A percentile compares a stretch with the other conserved stretches of the same genome.
phyloP scores from a whole-genome alignment of 2,113 vertebrate species.

The Piaya cayana region DNA sequence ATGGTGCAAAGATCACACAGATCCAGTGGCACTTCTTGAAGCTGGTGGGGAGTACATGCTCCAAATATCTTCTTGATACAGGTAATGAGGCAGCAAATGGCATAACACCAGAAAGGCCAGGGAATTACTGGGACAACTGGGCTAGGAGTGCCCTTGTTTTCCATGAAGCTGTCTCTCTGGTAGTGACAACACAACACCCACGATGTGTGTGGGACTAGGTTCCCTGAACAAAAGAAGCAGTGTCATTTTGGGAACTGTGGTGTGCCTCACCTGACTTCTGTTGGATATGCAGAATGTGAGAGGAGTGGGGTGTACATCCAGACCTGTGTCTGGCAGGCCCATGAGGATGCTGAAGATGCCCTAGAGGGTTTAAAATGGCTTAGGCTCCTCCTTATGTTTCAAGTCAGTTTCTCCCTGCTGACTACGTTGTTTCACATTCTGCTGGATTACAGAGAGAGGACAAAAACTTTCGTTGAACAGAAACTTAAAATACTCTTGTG shows the following conservation, averaged over 20 bases:
- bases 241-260: background rate
- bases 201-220: background rate
- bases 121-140: background rate
- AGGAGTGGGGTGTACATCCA: background rate
- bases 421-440: background rate
- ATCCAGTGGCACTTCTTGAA: background rate
- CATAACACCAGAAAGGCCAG: background rate
- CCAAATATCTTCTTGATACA: background rate
- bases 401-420: background rate
- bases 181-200: background rate
- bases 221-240: background rate
- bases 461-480: constrained; percentile 5
- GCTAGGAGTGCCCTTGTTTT: background rate
- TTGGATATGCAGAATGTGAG: background rate
- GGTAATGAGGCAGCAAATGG: background rate
- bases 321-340: background rate
- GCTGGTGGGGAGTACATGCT: background rate
- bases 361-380: background rate
- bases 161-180: background rate
- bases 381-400: background rate
- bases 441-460: background rate
- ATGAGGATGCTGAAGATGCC: background rate
- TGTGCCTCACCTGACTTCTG: background rate
- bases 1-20: background rate
- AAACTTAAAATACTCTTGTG: constrained; percentile 27